Percentiles rank a stretch among this genome's conserved stretches.
phyloP scores from a whole-genome alignment of 2,113 vertebrate genomes.

The Brachypteracias leptosomus region DNA sequence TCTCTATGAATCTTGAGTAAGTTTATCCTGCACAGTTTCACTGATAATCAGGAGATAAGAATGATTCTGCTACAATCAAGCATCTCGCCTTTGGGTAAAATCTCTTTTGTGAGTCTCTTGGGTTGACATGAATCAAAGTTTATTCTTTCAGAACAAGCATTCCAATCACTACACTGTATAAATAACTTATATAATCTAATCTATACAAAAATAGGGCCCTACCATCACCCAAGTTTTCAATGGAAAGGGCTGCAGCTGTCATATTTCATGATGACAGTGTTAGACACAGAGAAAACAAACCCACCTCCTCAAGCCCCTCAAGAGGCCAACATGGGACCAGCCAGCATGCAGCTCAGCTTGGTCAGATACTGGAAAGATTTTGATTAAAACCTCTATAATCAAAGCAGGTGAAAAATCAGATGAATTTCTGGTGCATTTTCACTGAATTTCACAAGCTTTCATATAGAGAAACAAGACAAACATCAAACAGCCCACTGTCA shows the following conservation, averaged over 20 bases:
- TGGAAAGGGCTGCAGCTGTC: neutral
- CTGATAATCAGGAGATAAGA: neutral
- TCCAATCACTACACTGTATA: neutral
- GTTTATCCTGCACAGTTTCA: neutral
- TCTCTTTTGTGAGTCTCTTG: neutral
- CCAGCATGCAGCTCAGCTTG: neutral
- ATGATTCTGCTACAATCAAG: neutral
- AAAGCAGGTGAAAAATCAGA: neutral
- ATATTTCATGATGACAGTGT: neutral
- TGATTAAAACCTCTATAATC: neutral
- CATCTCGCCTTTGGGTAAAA: neutral
- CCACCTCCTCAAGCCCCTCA: neutral
- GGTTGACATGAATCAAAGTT: neutral
- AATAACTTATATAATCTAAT: neutral
- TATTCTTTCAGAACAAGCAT: neutral
- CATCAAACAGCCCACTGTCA: neutral
- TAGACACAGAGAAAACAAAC: accelerated
- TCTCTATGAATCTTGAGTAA: neutral
- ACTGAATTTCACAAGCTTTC: neutral
- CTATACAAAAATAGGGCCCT: neutral
- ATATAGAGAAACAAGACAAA: neutral
- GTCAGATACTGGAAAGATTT: neutral
- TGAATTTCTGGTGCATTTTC: neutral
- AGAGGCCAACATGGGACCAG: neutral
- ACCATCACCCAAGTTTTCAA: neutral